Evolutionary conservation across 2,113 vertebrate species (phyloP).

Genomic region (Psephotus haematonotus): DNA sequence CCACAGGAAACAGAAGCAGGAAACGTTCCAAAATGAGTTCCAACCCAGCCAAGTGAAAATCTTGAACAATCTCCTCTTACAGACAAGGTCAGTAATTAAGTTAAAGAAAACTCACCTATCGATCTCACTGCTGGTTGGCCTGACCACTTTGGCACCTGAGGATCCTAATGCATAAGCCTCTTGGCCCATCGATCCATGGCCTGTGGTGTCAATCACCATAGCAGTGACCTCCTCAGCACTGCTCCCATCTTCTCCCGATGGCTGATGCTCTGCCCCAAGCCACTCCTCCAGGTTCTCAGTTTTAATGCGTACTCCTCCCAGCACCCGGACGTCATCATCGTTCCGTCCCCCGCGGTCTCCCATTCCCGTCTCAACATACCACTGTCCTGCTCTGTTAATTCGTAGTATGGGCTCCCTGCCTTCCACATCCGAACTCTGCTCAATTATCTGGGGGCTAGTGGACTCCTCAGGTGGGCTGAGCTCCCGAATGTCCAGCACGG

Average conservation of each 20-base stretch:
- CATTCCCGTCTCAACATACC: slow-evolving; percentile 92
- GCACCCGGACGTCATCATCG: slow-evolving; percentile 81
- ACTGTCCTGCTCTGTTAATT: slow-evolving; percentile 94
- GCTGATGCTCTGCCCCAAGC: slow-evolving; percentile 88
- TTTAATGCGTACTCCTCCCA: slow-evolving; percentile 90
- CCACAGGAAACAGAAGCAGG: neutral
- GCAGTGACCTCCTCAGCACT: slow-evolving; percentile 87
- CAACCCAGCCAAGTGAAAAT: neutral
- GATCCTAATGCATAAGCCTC: slow-evolving; percentile 78
- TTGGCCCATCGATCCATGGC: slow-evolving; percentile 83
- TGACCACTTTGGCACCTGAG: slow-evolving; percentile 79
- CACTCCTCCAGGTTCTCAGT: slow-evolving; percentile 93
- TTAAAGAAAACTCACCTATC: slow-evolving; percentile 83
- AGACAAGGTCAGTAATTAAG: neutral
- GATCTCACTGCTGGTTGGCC: slow-evolving; percentile 92
- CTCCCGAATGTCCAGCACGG: slow-evolving; percentile 82
- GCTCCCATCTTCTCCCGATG: slow-evolving; percentile 88
- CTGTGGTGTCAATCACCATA: slow-evolving; percentile 93
- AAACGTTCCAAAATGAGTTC: neutral
- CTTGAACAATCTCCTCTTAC: neutral
- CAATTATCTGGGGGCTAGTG: slow-evolving; percentile 88
- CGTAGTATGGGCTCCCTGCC: slow-evolving; percentile 90
- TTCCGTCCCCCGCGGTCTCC: slow-evolving; percentile 79
- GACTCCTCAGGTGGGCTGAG: slow-evolving; percentile 87
- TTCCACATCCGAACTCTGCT: slow-evolving; percentile 81